phyloP scores from a whole-genome alignment of 2,113 vertebrate species.

The Glareola pratincola region DNA sequence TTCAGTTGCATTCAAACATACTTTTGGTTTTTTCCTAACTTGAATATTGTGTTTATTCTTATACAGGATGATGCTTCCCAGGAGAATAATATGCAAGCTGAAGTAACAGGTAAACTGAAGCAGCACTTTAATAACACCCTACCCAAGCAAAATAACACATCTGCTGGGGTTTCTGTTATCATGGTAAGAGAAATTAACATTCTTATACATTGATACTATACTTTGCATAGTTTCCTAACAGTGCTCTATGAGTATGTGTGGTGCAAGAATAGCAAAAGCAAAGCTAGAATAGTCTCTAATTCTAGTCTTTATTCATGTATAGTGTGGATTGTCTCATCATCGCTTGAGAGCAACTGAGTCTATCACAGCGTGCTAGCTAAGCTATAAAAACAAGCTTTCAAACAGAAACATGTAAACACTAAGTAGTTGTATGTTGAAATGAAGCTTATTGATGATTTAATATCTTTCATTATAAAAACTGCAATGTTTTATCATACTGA shows the following conservation, averaged over 20 bases:
- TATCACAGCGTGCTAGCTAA: not conserved
- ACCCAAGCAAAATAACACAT: constrained; percentile 86
- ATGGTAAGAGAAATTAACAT: constrained; percentile 81
- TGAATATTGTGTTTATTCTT: not conserved
- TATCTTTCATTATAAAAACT: not conserved
- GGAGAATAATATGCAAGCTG: constrained; percentile 93
- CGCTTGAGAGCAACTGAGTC: not conserved
- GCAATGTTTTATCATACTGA: not conserved
- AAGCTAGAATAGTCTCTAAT: not conserved
- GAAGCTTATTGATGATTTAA: not conserved
- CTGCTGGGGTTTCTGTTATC: constrained; percentile 91
- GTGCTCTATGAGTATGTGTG: not conserved
- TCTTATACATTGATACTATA: not conserved
- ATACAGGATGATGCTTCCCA: constrained; percentile 84
- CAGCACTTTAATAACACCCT: constrained; percentile 91
- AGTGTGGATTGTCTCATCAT: not conserved
- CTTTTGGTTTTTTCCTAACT: not conserved
- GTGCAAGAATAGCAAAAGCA: constrained; percentile 47
- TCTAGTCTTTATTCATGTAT: not conserved
- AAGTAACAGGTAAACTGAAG: constrained; percentile 96
- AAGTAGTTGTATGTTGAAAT: not conserved
- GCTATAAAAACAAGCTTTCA: not conserved
- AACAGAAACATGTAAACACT: not conserved
- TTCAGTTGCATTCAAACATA: not conserved
- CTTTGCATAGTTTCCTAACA: not conserved